Evolutionary conservation across 1,140 invertebrate genomes (phyloP).

Genomic region (Aphaenogaster ashmeadi): DNA sequence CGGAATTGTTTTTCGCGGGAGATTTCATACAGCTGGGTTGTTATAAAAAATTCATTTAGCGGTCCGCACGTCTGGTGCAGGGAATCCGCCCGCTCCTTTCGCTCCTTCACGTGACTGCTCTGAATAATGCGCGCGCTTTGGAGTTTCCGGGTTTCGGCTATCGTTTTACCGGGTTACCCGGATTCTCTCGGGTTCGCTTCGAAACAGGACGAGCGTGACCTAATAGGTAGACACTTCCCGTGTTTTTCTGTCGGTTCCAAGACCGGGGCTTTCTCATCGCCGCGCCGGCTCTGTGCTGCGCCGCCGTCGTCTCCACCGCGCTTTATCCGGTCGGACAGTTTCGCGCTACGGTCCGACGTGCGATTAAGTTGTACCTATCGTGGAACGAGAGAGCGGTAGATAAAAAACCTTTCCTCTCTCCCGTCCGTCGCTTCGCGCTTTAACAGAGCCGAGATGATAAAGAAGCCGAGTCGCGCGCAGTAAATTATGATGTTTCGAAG

Average conservation of each 20-base stretch:
- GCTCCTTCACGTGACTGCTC: conserved; percentile 37
- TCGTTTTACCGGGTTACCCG: conserved; percentile 58
- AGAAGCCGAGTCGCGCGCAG: conserved; percentile 46
- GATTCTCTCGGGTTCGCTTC: conserved; percentile 17
- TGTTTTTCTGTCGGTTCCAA: conserved; percentile 36
- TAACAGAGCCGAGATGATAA: conserved; percentile 46
- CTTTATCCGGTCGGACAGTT: conserved; percentile 56
- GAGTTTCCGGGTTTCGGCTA: conserved; percentile 45
- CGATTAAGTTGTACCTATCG: conserved; percentile 62
- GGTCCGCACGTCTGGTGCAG: conserved; percentile 19
- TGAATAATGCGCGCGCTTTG: conserved; percentile 38
- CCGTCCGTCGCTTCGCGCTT: conserved; percentile 24
- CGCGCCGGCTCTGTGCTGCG: neutral
- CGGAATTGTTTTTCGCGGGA: conserved; percentile 51
- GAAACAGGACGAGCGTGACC: conserved; percentile 24
- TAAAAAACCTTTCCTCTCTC: conserved; percentile 36
- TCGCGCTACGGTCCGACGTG: conserved; percentile 32
- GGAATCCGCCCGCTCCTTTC: conserved; percentile 41
- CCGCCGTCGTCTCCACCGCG: neutral
- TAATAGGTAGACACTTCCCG: conserved; percentile 31
- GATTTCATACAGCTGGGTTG: conserved; percentile 54
- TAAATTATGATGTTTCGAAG: conserved; percentile 59
- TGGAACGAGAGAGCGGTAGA: conserved; percentile 28
- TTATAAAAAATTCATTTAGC: conserved; percentile 64
- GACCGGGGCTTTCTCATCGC: conserved; percentile 1